Evolutionary conservation across 2,113 vertebrate species (phyloP).

Genomic region (Cephalopholis sonnerati): DNA sequence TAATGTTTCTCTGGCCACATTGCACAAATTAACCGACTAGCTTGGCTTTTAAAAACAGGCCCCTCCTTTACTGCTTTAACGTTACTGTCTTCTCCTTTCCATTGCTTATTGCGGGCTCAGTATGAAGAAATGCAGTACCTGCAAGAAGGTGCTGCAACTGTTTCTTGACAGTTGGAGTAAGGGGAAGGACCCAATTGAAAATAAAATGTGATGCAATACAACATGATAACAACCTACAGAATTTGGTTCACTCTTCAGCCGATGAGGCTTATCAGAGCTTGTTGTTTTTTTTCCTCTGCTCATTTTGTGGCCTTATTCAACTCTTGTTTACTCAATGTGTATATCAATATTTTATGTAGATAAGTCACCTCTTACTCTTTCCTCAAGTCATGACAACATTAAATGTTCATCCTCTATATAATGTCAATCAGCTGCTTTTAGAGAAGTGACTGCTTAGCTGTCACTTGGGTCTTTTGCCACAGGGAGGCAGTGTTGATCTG

Average conservation of each 20-base stretch:
- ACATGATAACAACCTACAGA: neutral
- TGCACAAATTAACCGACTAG: neutral
- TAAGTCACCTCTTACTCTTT: neutral
- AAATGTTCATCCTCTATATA: neutral
- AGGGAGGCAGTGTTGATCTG: conserved; percentile 71
- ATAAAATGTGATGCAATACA: no score
- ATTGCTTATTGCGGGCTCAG: no score
- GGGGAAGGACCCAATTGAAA: neutral
- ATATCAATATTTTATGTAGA: neutral
- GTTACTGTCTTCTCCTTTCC: neutral
- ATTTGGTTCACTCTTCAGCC: neutral
- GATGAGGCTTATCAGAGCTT: neutral
- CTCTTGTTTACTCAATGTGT: neutral
- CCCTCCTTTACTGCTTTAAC: neutral
- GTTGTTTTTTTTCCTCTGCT: neutral
- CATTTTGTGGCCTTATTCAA: neutral
- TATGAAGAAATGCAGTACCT: neutral
- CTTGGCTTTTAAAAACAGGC: neutral
- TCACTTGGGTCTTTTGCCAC: conserved; percentile 48
- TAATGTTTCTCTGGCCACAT: neutral
- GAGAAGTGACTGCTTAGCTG: neutral
- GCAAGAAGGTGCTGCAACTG: neutral
- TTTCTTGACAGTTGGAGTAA: neutral
- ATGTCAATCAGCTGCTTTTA: neutral
- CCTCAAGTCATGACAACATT: neutral